Evolutionary conservation across 1,140 invertebrate genomes (phyloP).

Genomic region (Apocrypta bakeri): DNA sequence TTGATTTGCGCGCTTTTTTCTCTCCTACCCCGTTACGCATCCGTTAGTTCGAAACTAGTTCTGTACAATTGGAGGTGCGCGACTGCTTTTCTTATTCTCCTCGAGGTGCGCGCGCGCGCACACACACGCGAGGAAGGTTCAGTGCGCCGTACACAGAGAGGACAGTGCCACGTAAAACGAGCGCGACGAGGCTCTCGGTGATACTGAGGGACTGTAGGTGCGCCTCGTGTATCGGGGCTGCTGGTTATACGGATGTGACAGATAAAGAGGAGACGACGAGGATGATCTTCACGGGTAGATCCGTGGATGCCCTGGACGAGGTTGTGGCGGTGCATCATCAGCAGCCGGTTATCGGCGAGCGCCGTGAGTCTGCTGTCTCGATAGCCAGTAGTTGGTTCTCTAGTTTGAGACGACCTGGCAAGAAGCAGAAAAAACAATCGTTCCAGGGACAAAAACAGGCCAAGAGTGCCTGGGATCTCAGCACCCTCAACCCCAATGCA

Average conservation of each 20-base stretch:
- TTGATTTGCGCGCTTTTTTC: not conserved
- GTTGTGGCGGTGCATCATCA: conserved; percentile 41
- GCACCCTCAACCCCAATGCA: conserved; percentile 66
- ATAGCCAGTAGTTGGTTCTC: conserved; percentile 84
- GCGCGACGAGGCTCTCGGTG: not conserved
- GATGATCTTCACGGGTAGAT: conserved; percentile 70
- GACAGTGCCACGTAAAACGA: not conserved
- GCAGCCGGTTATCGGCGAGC: conserved; percentile 30
- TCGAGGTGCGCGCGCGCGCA: no score
- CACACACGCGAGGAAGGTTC: no score
- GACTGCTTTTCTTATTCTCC: not conserved
- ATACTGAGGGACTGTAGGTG: not conserved
- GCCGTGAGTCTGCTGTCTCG: conserved; percentile 68
- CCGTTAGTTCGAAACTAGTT: not conserved
- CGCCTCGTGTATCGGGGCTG: not conserved
- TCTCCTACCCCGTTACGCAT: not conserved
- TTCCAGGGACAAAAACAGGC: conserved; percentile 71
- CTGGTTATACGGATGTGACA: conserved; percentile 17
- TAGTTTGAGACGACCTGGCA: conserved; percentile 79
- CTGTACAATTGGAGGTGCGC: no score
- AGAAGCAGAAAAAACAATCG: conserved; percentile 72
- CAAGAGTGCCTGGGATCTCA: conserved; percentile 80
- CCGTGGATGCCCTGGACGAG: conserved; percentile 67
- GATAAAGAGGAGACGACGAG: conserved; percentile 32
- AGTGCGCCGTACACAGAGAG: no score